phyloP scores from a whole-genome alignment of 37 sponge, comb jelly and placozoan species.

The Amphimedon queenslandica region DNA sequence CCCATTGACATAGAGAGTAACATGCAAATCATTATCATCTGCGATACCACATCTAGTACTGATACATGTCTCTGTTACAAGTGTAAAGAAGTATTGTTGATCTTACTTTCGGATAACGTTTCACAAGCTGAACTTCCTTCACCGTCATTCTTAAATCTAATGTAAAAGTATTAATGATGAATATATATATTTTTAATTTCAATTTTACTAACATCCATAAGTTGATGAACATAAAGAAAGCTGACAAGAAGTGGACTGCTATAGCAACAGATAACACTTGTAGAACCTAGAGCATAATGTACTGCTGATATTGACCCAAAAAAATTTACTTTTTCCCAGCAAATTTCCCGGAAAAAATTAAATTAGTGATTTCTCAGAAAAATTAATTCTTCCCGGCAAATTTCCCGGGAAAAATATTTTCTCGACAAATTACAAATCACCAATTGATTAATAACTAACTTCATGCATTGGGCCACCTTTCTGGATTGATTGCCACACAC shows the following conservation, averaged over 20 bases:
- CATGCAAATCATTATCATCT: constrained; percentile 65
- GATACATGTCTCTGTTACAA: neutral
- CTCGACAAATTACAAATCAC: constrained; percentile 5
- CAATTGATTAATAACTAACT: constrained; percentile 11
- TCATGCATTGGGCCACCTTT: constrained; percentile 79
- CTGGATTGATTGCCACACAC: constrained; percentile 54
- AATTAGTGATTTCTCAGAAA: too few species aligned
- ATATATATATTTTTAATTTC: neutral
- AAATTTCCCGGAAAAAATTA: too few species aligned
- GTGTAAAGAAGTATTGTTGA: neutral
- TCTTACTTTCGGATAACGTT: constrained; percentile 49
- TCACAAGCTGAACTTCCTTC: constrained; percentile 31
- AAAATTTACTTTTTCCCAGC: too few species aligned
- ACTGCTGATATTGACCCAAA: too few species aligned
- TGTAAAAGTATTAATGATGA: neutral
- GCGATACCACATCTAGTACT: constrained; percentile 54
- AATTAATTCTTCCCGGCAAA: too few species aligned
- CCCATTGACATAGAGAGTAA: constrained; percentile 59
- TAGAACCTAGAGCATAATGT: constrained; percentile 23
- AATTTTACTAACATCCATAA: constrained; percentile 51
- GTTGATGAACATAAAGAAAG: constrained; percentile 47
- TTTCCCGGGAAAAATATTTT: too few species aligned
- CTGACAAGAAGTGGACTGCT: constrained; percentile 37
- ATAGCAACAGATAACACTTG: constrained; percentile 63
- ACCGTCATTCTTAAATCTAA: constrained; percentile 28